Evolutionary conservation across 2,888 invertebrate genomes (phyloP), one percentile per base, ranked within the genome.

Genomic region (Caenorhabditis afra): DNA sequence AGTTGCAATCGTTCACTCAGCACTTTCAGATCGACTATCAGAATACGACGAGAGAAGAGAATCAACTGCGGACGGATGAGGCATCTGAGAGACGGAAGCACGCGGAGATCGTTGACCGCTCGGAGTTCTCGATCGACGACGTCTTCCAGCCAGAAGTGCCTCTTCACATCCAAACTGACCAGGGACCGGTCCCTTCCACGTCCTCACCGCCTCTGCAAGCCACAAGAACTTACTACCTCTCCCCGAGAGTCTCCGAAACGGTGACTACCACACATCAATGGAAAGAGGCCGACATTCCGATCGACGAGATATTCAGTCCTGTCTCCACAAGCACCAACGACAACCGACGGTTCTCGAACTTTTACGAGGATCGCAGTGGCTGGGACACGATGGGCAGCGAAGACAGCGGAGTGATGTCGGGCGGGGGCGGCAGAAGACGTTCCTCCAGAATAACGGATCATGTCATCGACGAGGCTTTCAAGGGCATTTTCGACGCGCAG

Each of bases 371-470:
- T 35, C 77, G 77, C 7, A 55, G 55, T 41, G 67, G 67, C 8
- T 75, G 75, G 75, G 67, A 75, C 35, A 75, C 75, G n/a, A 67
- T 77, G n/a, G 45, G 68, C 57, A 70, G 68, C 52, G 64, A 70
- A 20, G 76, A 77, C 47, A 77, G 76, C 58, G 76, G 76, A 52
- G 76, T 77, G 11, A 57, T 70, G 53, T 77, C 76, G 7, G 62
- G 64, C 20, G 76, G 68, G 18, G 68, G 68, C 29, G 68, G 53
- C 3, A 77, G 62, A 57, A 65, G 73, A 37, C 22, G 62, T n/a
- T 62, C 67, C 1, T 50, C 66, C 18, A 50, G 47, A 49, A 66
- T 20, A 2, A 49, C 57, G n/a, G 71, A 71, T 41, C 47, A 50
- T 8, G 66, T 66, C 16, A 70, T 71, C 11, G 77, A 71, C 59